A percentile compares a stretch with the other conserved stretches of the same genome.
Conservation (phyloP, 2,113 vertebrate species). For the Pelecanoides urinatrix region DNA sequence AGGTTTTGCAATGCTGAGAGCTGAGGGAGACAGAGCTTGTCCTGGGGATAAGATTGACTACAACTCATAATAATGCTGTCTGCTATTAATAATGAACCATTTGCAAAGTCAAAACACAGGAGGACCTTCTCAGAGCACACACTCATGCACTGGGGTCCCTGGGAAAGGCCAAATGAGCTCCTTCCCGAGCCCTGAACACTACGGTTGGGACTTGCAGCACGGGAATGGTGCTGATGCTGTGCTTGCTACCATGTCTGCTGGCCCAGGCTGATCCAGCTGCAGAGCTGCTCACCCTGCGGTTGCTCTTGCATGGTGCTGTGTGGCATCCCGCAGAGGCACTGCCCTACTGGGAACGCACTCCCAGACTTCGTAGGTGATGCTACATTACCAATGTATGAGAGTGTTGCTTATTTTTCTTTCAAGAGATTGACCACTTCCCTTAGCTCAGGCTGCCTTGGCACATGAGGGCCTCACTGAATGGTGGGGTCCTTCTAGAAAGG, state of each 20-base stretch:
- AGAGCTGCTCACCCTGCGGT: not conserved
- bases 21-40: not conserved
- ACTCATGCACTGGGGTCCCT: too few relatives aligned
- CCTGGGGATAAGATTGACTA: not conserved
- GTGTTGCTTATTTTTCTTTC: not conserved
- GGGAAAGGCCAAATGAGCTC: not conserved
- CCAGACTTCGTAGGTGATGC: too few relatives aligned
- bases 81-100: not conserved
- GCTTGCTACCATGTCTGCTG: not conserved
- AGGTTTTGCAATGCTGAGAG: not conserved
- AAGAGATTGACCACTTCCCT: not conserved
- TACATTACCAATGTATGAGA: rapidly evolving
- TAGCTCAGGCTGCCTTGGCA: not conserved
- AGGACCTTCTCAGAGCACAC: not conserved
- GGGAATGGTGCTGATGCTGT: rapidly evolving
- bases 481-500: not conserved
- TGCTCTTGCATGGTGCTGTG: not conserved
- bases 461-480: not conserved
- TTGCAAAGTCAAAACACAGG: not conserved
- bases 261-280: not conserved
- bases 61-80: not conserved
- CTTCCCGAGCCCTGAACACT: rapidly evolving
- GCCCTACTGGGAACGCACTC: not conserved
- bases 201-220: not conserved
- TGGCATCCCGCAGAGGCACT: not conserved